Percentiles rank a stretch among this genome's conserved stretches.
Evolutionary conservation across 2,797 vertebrate species (phyloP).

Genomic region (Morelia viridis): DNA sequence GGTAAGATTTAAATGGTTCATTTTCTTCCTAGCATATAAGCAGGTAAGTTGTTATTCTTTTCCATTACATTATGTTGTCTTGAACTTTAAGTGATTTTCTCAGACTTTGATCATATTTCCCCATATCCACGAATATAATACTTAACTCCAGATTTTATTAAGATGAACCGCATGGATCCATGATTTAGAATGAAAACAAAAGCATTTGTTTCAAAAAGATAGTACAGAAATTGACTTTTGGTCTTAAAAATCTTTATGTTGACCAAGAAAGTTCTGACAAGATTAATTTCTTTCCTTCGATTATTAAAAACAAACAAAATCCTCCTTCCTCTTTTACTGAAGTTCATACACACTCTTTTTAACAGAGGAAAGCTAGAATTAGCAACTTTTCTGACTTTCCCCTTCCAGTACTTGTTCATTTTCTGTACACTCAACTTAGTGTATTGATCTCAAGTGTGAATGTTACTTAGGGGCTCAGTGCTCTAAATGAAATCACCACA

Average conservation of each 20-base stretch:
- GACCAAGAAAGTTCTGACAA: not conserved
- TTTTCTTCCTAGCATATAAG: not conserved
- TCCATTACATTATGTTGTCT: slow-evolving; percentile 13
- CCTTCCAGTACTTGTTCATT: not conserved
- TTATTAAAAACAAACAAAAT: not conserved
- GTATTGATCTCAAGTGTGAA: slow-evolving; percentile 45
- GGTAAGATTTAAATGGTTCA: slow-evolving; percentile 18
- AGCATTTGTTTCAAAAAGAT: not conserved
- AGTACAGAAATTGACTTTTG: not conserved
- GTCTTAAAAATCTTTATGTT: not conserved
- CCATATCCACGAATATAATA: not conserved
- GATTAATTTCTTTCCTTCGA: not conserved
- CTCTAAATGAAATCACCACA: slow-evolving; percentile 61
- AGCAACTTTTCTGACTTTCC: not conserved
- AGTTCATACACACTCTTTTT: not conserved
- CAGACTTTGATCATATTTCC: not conserved
- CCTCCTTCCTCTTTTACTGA: not conserved
- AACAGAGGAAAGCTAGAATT: not conserved
- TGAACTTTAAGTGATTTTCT: not conserved
- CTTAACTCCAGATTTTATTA: not conserved
- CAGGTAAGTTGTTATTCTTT: slow-evolving; percentile 41
- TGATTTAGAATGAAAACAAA: not conserved
- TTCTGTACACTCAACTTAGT: not conserved
- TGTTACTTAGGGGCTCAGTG: slow-evolving; percentile 27
- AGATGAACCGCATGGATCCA: not conserved